Base-by-base conservation (phyloP, 2,113 vertebrate species). In the Rhinogobius similis region DNA sequence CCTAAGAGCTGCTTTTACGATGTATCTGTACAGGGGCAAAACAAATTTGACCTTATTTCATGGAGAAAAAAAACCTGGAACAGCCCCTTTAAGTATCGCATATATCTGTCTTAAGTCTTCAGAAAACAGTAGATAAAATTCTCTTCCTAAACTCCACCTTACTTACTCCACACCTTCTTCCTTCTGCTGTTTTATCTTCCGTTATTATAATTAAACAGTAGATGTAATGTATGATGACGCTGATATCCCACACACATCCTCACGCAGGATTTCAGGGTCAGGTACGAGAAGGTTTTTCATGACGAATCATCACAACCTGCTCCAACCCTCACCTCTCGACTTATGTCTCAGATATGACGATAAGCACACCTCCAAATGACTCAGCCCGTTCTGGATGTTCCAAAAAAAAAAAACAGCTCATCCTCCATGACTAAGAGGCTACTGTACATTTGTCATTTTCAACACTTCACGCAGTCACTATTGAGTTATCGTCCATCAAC, bases 181-280 rank as follows among this genome's bases (percentile, higher is more conserved):
- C n/a, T n/a, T n/a, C n/a, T n/a, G n/a, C n/a, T n/a, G n/a, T n/a
- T n/a, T n/a, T n/a, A n/a, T n/a, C n/a, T n/a, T n/a, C 32, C 32
- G 32, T 1, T 36, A 36, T 36, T 36, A 36, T 36, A 36, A 36
- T 8, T 36, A 36, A 36, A 36, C 32, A 36, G 32, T 1, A 36
- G 32, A 36, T n/a, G n/a, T n/a, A 36, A 36, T 36, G 32, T 36
- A 36, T 1, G 5, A 8, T 36, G 32, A 36, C 32, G 32, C 9
- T 36, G 32, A 36, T 36, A 36, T 52, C 50, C 50, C 24, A 20
- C 55, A 32, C 43, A 29, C 70, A 73, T 10, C 38, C 38, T 5
- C 38, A 39, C 29, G 58, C 61, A 11, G 20, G 64, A 41, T 69
- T n/a, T n/a, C n/a, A n/a, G n/a, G n/a, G n/a, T 68, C 20, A 62